These are phyloP conservation scores for Gambusia affinis DNA, from an alignment of 2,113 vertebrate genomes.

Conservation along the genomic window DNA sequence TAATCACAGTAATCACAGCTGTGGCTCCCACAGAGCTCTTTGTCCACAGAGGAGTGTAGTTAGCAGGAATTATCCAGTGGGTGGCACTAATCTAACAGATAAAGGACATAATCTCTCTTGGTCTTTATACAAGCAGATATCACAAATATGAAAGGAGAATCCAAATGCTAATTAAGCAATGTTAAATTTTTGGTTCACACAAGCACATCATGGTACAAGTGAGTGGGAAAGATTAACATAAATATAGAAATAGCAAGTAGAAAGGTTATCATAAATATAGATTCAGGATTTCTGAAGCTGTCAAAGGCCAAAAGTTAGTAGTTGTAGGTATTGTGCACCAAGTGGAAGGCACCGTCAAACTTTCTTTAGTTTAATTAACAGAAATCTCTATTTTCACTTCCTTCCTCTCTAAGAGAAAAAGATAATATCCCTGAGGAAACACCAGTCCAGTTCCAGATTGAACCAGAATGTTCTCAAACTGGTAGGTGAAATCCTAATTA, in stretches of 20 bases:
- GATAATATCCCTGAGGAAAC: neutral
- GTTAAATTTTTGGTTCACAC: constrained; percentile 16
- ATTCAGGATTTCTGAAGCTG: too few species aligned
- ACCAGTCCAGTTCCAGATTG: neutral
- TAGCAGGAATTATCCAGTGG: constrained; percentile 63
- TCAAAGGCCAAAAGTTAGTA: too few species aligned
- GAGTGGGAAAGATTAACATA: neutral
- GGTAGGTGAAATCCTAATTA: neutral
- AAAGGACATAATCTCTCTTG: constrained; percentile 20
- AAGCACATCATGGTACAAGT: constrained; percentile 4
- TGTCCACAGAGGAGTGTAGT: constrained; percentile 30
- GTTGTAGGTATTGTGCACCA: neutral
- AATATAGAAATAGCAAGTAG: too few species aligned
- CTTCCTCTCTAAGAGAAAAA: neutral
- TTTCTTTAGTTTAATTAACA: too few species aligned
- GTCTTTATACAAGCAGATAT: constrained; percentile 9
- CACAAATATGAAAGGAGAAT: constrained; percentile 14
- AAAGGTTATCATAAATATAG: too few species aligned
- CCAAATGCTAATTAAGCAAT: constrained; percentile 14
- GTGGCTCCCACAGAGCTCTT: constrained; percentile 43
- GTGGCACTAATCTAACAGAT: constrained; percentile 65
- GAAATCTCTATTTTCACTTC: too few species aligned
- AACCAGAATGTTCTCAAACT: neutral
- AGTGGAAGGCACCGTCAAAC: too few species aligned
- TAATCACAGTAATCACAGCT: constrained; percentile 60